A percentile compares a stretch with the other conserved stretches of the same genome.
phyloP scores from a whole-genome alignment of 2,113 vertebrate genomes.

The Sander lucioperca region DNA sequence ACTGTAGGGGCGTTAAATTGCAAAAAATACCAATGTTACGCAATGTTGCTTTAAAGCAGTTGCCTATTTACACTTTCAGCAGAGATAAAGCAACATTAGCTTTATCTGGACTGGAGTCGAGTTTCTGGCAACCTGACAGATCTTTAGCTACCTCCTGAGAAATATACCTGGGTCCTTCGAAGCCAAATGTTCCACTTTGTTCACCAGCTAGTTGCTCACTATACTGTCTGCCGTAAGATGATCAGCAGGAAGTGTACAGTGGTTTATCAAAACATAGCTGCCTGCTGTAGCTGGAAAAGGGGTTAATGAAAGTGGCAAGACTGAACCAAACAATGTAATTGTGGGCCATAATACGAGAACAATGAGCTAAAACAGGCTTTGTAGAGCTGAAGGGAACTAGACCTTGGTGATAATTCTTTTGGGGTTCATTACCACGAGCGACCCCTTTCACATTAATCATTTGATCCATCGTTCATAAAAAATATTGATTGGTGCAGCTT shows the following conservation, averaged over 20 bases:
- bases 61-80: too few species aligned
- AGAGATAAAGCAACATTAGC: too few species aligned
- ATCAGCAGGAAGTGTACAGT: not conserved
- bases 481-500: constrained; percentile 5
- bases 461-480: not conserved
- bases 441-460: not conserved
- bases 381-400: not conserved
- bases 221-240: not conserved
- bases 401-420: not conserved
- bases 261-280: not conserved
- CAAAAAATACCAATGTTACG: too few species aligned
- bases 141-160: too few species aligned
- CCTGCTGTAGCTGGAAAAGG: not conserved
- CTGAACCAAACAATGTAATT: not conserved
- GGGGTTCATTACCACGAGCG: not conserved
- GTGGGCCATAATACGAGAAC: not conserved
- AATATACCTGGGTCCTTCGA: too few species aligned
- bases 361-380: not conserved
- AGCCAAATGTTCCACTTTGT: not conserved
- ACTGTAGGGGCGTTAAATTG: too few species aligned
- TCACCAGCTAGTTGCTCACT: not conserved
- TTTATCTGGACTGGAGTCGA: too few species aligned
- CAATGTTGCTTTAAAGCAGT: too few species aligned
- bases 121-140: too few species aligned
- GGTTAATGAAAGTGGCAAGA: not conserved